These are phyloP conservation scores for Microtus oregoni DNA, from an alignment of 2,113 vertebrate species.

Conservation along the genomic window DNA sequence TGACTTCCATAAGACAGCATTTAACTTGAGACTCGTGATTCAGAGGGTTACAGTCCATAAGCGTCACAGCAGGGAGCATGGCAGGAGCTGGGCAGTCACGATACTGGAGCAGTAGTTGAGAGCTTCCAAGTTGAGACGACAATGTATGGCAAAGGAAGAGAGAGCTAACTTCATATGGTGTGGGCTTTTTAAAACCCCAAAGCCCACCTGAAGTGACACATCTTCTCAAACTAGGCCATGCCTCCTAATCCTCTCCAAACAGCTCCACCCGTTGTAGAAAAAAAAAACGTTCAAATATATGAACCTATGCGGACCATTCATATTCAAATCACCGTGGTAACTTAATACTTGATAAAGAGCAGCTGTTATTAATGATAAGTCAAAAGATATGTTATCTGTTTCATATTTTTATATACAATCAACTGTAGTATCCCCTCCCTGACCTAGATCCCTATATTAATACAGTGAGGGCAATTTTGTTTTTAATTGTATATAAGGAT, in stretches of 20 bases:
- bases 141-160: neutral
- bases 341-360: constrained; percentile 15
- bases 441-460: neutral
- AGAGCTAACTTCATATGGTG: neutral
- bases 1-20: neutral
- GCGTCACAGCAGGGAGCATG: neutral
- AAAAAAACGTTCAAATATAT: neutral
- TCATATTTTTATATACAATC: constrained; percentile 35
- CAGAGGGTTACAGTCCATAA: neutral
- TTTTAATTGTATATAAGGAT: neutral
- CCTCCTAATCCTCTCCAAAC: neutral
- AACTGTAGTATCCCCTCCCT: neutral
- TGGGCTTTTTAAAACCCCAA: neutral
- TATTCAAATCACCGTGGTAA: neutral
- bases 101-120: neutral
- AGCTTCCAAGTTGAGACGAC: neutral
- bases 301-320: neutral
- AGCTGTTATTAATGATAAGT: neutral
- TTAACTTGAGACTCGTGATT: neutral
- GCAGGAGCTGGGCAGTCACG: neutral
- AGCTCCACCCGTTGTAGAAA: neutral
- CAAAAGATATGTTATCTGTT: neutral
- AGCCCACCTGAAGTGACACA: neutral
- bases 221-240: neutral
- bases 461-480: neutral